Evolutionary conservation across 2,797 vertebrate genomes (phyloP).

Genomic region (Toxotes lorentzi): DNA sequence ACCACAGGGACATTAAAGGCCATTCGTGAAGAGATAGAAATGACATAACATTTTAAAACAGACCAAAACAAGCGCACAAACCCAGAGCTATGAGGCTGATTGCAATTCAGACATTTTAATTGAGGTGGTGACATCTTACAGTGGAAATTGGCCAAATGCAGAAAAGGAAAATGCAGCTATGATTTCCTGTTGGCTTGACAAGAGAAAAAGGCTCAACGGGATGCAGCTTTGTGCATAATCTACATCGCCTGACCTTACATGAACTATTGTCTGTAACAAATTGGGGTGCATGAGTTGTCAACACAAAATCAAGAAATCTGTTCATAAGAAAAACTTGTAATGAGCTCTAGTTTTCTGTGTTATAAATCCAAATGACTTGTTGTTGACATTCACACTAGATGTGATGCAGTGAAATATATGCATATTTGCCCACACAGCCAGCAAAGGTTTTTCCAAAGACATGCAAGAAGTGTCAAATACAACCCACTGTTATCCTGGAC

Average conservation of each 20-base stretch:
- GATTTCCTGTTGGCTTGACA: not conserved
- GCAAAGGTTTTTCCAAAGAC: not conserved
- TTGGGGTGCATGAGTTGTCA: not conserved
- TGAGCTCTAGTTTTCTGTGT: constrained; percentile 7
- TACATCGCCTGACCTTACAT: not conserved
- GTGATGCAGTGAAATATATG: not conserved
- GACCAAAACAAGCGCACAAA: constrained; percentile 7
- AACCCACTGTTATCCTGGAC: not conserved
- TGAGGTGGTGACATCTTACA: constrained; percentile 22
- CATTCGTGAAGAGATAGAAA: not conserved
- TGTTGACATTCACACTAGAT: not conserved
- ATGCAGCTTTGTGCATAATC: not conserved
- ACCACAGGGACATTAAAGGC: not conserved
- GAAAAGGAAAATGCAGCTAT: not conserved
- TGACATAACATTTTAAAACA: not conserved
- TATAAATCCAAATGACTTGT: constrained; percentile 11
- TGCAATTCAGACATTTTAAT: constrained; percentile 51
- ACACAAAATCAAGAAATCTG: not conserved
- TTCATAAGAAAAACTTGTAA: not conserved
- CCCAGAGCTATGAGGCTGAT: not conserved
- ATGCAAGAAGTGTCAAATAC: not conserved
- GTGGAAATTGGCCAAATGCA: constrained; percentile 6
- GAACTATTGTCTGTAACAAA: constrained; percentile 15
- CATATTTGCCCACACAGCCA: not conserved
- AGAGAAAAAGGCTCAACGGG: not conserved